These are phyloP conservation scores for Stratiolaelaps scimitus DNA, from an alignment of 1,140 invertebrate genomes.

Conservation along the genomic window DNA sequence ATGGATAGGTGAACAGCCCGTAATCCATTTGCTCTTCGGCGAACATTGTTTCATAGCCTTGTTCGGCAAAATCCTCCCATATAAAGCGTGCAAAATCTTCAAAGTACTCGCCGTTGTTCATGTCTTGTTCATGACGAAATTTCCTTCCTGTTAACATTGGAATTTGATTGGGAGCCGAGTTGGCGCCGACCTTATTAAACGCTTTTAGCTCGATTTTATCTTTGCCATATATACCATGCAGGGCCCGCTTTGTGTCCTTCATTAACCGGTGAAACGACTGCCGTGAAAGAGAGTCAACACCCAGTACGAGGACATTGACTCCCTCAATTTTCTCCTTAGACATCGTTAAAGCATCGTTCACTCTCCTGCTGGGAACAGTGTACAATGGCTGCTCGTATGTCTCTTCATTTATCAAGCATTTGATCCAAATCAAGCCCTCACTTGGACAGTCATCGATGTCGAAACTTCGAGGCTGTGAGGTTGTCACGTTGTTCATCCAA, in stretches of 20 bases:
- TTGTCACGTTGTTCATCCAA: not conserved
- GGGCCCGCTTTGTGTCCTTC: not conserved
- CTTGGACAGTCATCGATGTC: not conserved
- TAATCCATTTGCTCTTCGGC: constrained; percentile 45
- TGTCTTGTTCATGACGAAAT: constrained; percentile 39
- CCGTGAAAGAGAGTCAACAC: not conserved
- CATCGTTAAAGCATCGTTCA: too few species aligned
- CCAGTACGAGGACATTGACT: not conserved
- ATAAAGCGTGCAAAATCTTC: constrained; percentile 43
- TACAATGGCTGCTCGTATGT: not conserved
- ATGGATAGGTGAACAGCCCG: constrained; percentile 44
- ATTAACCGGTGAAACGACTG: not conserved
- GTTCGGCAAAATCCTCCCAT: constrained; percentile 44
- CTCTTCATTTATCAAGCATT: not conserved
- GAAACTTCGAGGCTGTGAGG: not conserved
- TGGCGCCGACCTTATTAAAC: constrained; percentile 7
- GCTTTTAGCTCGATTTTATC: not conserved
- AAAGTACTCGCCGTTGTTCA: constrained; percentile 37
- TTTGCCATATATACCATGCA: not conserved
- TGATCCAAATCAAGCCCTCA: not conserved
- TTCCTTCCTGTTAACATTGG: constrained; percentile 32
- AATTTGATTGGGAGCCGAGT: constrained; percentile 24
- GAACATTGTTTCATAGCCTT: constrained; percentile 45
- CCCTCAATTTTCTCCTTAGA: not conserved
- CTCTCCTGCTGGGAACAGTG: not conserved